Base-by-base conservation (phyloP, 2,113 vertebrate genomes). In the Dendrocopos noguchii region DNA sequence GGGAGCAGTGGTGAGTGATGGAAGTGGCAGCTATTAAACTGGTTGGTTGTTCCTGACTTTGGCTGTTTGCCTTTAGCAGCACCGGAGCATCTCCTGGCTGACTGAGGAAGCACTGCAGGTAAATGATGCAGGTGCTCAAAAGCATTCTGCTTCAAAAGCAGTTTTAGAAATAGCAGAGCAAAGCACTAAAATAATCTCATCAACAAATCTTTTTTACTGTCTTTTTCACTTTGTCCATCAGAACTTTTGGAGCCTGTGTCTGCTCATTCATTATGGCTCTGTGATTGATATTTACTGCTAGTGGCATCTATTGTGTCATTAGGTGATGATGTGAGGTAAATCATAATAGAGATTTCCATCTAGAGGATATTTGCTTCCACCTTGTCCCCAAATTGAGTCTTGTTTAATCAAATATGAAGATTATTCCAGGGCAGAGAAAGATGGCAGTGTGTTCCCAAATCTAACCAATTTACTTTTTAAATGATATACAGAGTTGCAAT, bases 61-160 rank as follows among this genome's bases (percentile, higher is more conserved):
- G 95, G 59, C 84, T 92, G 12, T 9, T n/a, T 73, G 70, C 91
- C 61, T 7, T 56, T 36, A 76, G 18, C 77, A 80, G 47, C 39
- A 55, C 77, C 81, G 78, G 91, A 78, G 33, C 44, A 39, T 8
- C 68, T 81, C 52, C 28, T 55, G 67, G 52, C 18, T 29, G 3
- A 29, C 18, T 29, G 3, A 29, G 74, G 68, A 61, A 27, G 29
- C 77, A 53, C 87, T 88, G 52, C 47, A 78, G 88, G 66, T 96
- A 92, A 93, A 91, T 91, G 75, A 80, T 89, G 86, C 46, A 93
- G 68, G 50, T 90, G 52, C 84, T 93, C 6, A 5, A 72, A 95
- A 93, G 75, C 57, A 34, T 71, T 87, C 74, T 73, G 25, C 53
- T 92, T 95, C 1, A 4, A 64, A 83, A 60, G 31, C 29, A 42